phyloP scores from a whole-genome alignment of 2,113 vertebrate species.

The Picathartes gymnocephalus region DNA sequence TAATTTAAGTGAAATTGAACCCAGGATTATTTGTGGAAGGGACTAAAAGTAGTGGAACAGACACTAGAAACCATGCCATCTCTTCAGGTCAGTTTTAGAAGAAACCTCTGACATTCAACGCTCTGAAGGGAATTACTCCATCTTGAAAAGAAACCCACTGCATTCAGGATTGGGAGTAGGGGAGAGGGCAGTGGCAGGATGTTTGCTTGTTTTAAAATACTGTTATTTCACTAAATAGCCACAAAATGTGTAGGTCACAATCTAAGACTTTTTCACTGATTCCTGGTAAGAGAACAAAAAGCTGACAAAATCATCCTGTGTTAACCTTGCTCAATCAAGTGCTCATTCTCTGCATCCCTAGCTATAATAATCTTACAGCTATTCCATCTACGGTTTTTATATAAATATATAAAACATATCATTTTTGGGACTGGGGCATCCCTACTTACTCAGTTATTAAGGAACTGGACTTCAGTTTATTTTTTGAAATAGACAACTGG shows the following conservation, averaged over 20 bases:
- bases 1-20: neutral
- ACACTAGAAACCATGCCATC: neutral
- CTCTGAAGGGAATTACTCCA: neutral
- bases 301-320: neutral
- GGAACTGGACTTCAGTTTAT: neutral
- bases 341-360: neutral
- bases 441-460: neutral
- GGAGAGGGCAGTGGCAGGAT: neutral
- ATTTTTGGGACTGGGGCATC: neutral
- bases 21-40: neutral
- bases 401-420: neutral
- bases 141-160: neutral
- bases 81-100: neutral
- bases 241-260: neutral
- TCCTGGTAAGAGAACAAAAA: neutral
- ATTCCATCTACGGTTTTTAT: neutral
- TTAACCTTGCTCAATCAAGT: neutral
- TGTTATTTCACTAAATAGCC: neutral
- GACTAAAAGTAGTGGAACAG: neutral
- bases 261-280: neutral
- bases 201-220: neutral
- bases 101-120: neutral
- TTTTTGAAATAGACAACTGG: neutral
- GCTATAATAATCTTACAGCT: neutral
- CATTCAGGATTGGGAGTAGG: neutral